These are phyloP conservation scores for Halocynthia aurantium DNA, from an alignment of 23 tunicate species.

Conservation along the genomic window DNA sequence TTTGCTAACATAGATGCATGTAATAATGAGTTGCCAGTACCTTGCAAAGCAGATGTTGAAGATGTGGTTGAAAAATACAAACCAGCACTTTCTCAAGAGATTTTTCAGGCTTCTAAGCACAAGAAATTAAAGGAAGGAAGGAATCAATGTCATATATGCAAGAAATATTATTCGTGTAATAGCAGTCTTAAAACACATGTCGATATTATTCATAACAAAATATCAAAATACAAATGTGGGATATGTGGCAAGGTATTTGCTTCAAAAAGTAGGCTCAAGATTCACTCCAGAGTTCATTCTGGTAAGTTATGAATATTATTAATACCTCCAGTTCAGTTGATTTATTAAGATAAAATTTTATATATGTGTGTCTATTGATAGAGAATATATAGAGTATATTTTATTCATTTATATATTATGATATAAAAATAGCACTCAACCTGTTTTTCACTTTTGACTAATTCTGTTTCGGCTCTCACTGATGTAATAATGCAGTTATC, in stretches of 20 bases:
- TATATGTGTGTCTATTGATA: no score
- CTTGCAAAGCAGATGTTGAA: neutral
- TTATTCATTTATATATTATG: no score
- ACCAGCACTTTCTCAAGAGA: neutral
- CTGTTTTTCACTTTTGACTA: no score
- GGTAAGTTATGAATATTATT: constrained; percentile 3
- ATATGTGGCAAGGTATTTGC: constrained; percentile 44
- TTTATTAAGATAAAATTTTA: no score
- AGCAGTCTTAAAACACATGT: constrained; percentile 27
- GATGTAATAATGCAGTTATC: no score
- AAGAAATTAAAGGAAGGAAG: neutral
- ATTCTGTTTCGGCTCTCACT: no score
- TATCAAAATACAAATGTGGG: constrained; percentile 24
- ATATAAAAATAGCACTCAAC: no score
- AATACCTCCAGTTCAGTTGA: no score
- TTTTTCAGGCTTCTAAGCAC: no score
- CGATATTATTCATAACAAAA: constrained; percentile 39
- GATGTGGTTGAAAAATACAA: neutral
- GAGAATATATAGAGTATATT: no score
- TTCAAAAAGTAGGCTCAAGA: neutral
- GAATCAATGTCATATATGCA: constrained; percentile 36
- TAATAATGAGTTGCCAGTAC: neutral
- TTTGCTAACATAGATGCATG: neutral
- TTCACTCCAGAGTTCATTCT: constrained; percentile 39
- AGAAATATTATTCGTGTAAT: constrained; percentile 16